Percentiles rank a stretch among this genome's conserved stretches.
Evolutionary conservation across 2,888 invertebrate species (phyloP).

Genomic region (Aphodius granarius): DNA sequence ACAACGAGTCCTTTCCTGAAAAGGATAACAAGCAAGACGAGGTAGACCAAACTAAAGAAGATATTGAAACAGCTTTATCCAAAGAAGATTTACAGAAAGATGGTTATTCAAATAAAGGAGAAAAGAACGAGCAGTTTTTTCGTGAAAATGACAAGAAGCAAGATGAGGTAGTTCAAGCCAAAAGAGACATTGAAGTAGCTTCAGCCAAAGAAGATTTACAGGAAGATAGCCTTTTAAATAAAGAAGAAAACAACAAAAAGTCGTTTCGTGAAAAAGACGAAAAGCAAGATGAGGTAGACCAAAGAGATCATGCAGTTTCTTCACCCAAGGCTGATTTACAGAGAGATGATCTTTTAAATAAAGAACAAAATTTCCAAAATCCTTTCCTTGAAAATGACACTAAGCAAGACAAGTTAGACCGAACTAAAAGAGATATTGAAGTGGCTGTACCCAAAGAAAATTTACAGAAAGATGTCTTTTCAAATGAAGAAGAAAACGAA

Average conservation of each 20-base stretch:
- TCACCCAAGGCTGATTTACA: background rate
- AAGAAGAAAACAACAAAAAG: background rate
- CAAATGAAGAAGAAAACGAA: background rate
- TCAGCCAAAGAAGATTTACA: too few relatives aligned
- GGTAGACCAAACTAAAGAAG: background rate
- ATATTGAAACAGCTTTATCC: background rate
- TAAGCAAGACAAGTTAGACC: background rate
- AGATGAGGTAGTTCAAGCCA: background rate
- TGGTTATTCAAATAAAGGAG: background rate
- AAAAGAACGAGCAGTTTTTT: background rate
- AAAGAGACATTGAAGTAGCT: too few relatives aligned
- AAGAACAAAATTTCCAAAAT: too few relatives aligned
- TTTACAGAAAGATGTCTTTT: too few relatives aligned
- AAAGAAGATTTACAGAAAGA: background rate
- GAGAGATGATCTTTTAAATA: too few relatives aligned
- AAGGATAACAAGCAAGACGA: background rate
- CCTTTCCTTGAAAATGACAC: too few relatives aligned
- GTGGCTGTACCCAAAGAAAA: too few relatives aligned
- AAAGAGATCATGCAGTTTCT: background rate
- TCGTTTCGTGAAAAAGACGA: too few relatives aligned
- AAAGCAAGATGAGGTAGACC: background rate
- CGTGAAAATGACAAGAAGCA: background rate
- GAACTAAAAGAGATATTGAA: too few relatives aligned
- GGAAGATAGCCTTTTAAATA: background rate
- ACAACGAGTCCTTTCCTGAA: background rate